Conservation (phyloP, 1,140 invertebrate genomes). For the Lucilia sericata region DNA sequence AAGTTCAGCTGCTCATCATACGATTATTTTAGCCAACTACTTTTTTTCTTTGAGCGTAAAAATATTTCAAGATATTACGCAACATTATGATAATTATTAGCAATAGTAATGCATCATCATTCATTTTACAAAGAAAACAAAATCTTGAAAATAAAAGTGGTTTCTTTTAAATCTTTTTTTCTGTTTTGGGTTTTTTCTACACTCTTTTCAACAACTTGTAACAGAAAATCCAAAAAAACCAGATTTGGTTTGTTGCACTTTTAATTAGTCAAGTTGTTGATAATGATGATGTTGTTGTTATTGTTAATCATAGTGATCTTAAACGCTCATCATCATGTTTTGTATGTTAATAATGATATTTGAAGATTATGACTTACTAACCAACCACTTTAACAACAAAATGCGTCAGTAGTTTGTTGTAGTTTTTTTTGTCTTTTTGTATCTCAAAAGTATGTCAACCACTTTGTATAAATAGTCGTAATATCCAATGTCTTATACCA, state of each 20-base stretch:
- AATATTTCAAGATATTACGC: not conserved
- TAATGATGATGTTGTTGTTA: not conserved
- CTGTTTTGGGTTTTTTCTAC: not conserved
- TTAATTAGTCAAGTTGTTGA: conserved; percentile 18
- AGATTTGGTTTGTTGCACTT: conserved; percentile 18
- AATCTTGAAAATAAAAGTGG: not conserved
- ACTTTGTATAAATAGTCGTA: conserved; percentile 26
- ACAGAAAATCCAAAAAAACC: not conserved
- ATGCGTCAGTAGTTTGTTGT: not conserved
- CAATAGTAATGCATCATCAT: conserved; percentile 28
- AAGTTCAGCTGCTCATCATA: no score
- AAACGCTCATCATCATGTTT: not conserved
- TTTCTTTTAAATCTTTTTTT: not conserved
- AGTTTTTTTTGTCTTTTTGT: not conserved
- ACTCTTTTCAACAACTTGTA: not conserved
- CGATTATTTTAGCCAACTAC: no score
- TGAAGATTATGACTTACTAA: no score
- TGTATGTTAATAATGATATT: not conserved
- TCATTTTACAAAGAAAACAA: conserved; percentile 21
- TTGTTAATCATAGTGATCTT: not conserved
- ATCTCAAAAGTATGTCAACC: conserved; percentile 31
- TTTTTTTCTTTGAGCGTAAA: not conserved
- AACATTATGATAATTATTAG: conserved; percentile 29
- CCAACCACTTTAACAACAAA: no score
- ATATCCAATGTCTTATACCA: conserved; percentile 31